phyloP scores from a whole-genome alignment of 1,140 invertebrate species.

The Orius insidiosus region DNA sequence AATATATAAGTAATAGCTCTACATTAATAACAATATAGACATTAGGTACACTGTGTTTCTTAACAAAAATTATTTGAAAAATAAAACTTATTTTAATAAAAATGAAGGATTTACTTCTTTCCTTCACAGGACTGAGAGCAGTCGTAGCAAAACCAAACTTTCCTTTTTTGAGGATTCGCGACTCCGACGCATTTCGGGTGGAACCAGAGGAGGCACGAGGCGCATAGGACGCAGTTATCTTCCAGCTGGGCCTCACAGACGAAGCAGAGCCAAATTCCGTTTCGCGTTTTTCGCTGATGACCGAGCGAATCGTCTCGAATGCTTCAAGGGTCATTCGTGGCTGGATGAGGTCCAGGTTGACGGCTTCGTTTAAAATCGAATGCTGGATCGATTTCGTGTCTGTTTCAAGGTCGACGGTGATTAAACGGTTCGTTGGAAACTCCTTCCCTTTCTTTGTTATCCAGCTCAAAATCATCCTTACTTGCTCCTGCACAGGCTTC shows the following conservation, averaged over 20 bases:
- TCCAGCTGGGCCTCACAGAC: conserved; percentile 3
- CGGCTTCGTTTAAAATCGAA: conserved; percentile 3
- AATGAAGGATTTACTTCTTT: too few relatives aligned
- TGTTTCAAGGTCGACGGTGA: background rate
- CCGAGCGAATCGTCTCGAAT: background rate
- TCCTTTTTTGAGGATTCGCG: conserved; percentile 4
- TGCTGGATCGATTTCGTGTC: conserved; percentile 1
- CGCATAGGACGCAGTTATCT: conserved; percentile 7
- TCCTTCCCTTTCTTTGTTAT: conserved; percentile 1
- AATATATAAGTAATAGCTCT: too few relatives aligned
- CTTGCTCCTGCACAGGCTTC: background rate
- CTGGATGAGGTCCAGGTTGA: background rate
- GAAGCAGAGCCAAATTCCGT: conserved; percentile 5
- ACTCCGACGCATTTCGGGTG: conserved; percentile 8
- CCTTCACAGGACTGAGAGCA: background rate
- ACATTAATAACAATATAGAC: too few relatives aligned
- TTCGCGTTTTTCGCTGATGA: background rate
- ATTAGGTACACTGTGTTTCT: too few relatives aligned
- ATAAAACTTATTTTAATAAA: too few relatives aligned
- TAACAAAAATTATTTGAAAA: too few relatives aligned
- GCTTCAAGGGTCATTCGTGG: background rate
- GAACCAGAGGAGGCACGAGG: conserved; percentile 8
- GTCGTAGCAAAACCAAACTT: conserved; percentile 8
- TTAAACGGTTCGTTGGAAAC: background rate
- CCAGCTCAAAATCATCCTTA: conserved; percentile 3